These are phyloP conservation scores for Chymomyza costata DNA, from an alignment of 1,140 invertebrate genomes.

Conservation along the genomic window DNA sequence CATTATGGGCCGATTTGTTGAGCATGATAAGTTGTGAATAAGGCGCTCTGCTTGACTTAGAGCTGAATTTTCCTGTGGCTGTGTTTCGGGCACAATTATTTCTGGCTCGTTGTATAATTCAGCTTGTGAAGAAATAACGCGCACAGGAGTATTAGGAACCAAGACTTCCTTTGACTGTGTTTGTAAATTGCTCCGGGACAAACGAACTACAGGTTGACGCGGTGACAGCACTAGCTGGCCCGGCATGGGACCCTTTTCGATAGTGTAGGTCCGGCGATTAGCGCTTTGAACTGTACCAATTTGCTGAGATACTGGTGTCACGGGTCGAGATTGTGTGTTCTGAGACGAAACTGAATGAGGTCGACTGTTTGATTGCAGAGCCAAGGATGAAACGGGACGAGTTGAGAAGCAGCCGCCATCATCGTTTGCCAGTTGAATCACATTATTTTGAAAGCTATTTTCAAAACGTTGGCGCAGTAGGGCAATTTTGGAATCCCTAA, in stretches of 20 bases:
- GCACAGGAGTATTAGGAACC: neutral
- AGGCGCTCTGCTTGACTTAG: neutral
- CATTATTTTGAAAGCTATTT: neutral
- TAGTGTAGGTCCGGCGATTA: slow-evolving; percentile 26
- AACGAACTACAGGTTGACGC: slow-evolving; percentile 15
- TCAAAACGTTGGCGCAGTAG: neutral
- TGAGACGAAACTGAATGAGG: neutral
- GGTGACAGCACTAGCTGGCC: slow-evolving; percentile 24
- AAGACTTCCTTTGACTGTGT: no score
- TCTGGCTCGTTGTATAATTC: slow-evolving; percentile 16
- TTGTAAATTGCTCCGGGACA: slow-evolving; percentile 11
- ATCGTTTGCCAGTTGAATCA: no score
- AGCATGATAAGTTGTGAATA: slow-evolving; percentile 26
- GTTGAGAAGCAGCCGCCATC: no score
- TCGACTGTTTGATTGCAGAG: neutral
- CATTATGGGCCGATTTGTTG: slow-evolving; percentile 8
- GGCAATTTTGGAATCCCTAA: no score
- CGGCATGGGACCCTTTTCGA: slow-evolving; percentile 27
- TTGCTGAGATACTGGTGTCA: neutral
- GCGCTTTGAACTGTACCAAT: neutral
- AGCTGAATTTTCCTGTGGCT: slow-evolving; percentile 13
- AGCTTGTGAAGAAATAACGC: neutral
- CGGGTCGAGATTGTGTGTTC: no score
- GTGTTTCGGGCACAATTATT: slow-evolving; percentile 48
- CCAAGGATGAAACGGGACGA: neutral